Percentiles rank a stretch among this genome's conserved stretches.
Conservation (phyloP, 1,140 invertebrate species). For the Drosophila tsacasi region DNA sequence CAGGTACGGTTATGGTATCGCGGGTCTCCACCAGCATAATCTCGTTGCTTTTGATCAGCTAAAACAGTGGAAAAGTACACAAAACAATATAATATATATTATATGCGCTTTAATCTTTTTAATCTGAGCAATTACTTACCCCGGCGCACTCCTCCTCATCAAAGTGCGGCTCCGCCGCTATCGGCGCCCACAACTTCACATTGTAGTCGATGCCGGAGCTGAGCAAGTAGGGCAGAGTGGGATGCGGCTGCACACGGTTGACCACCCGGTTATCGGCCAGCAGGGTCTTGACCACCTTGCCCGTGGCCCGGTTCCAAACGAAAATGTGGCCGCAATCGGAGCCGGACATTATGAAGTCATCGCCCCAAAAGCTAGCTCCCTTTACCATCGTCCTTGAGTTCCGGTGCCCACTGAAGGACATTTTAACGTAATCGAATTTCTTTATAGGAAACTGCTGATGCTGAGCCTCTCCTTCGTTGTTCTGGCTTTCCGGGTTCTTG, state of each 20-base stretch:
- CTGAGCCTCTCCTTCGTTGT: not conserved
- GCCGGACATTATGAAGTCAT: constrained; percentile 93
- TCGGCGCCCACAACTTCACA: constrained; percentile 94
- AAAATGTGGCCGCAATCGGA: constrained; percentile 95
- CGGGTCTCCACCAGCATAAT: constrained; percentile 95
- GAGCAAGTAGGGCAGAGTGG: constrained; percentile 91
- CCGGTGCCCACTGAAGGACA: constrained; percentile 92
- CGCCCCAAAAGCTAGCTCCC: constrained; percentile 95
- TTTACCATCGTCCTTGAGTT: constrained; percentile 96
- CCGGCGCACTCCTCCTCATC: constrained; percentile 89
- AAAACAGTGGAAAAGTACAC: constrained; percentile 45
- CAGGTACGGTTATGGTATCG: constrained; percentile 95
- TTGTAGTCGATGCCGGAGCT: constrained; percentile 97
- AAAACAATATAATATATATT: not conserved
- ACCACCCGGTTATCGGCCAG: constrained; percentile 95
- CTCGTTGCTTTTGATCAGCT: constrained; percentile 93
- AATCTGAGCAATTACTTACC: constrained; percentile 86
- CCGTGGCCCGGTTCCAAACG: constrained; percentile 89
- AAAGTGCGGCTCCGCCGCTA: constrained; percentile 88
- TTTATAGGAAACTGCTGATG: constrained; percentile 24
- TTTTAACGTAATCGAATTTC: constrained; percentile 86
- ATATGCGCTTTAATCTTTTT: no score
- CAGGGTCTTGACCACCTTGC: constrained; percentile 91
- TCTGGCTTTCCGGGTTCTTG: not conserved
- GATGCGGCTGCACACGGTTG: constrained; percentile 95